Percentiles rank a stretch among this genome's conserved stretches.
These are phyloP conservation scores for Hydriomena furcata DNA, from an alignment of 2,888 invertebrate species.

Conservation along the genomic window DNA sequence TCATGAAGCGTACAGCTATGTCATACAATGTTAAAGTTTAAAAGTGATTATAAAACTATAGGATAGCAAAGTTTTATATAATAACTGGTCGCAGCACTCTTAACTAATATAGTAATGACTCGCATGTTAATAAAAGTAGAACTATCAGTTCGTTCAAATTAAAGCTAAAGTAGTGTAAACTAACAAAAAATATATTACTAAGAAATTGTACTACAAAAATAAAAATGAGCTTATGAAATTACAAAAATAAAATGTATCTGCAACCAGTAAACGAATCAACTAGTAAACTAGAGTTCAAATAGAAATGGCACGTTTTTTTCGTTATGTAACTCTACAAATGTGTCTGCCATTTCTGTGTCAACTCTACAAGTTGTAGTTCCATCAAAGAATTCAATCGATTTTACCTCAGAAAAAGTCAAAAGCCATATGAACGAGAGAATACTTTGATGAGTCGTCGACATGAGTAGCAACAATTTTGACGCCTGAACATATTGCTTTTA, in stretches of 20 bases:
- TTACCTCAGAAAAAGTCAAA: neutral
- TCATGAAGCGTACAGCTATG: no score
- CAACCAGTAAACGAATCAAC: conserved; percentile 9
- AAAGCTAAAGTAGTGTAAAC: conserved; percentile 14
- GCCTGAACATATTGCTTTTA: conserved; percentile 4
- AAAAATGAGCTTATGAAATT: conserved; percentile 2
- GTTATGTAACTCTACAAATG: neutral
- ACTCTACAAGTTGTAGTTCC: neutral
- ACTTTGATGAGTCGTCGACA: neutral
- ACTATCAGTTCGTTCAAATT: conserved; percentile 31
- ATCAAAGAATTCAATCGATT: conserved; percentile 2
- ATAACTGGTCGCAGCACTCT: conserved; percentile 23
- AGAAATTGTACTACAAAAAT: conserved; percentile 7
- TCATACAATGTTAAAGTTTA: no score
- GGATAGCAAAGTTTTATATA: conserved; percentile 4
- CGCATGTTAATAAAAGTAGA: conserved; percentile 26
- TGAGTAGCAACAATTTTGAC: conserved; percentile 4
- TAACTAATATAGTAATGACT: conserved; percentile 12
- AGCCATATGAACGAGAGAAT: neutral
- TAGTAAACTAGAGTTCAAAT: conserved; percentile 9
- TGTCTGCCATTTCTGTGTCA: conserved; percentile 12
- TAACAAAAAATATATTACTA: conserved; percentile 4
- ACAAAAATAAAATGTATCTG: conserved; percentile 7
- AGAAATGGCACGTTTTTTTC: conserved; percentile 17
- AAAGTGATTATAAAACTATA: conserved; percentile 1